Evolutionary conservation across 2,888 invertebrate genomes (phyloP).

Genomic region (Tinea semifulvella): DNA sequence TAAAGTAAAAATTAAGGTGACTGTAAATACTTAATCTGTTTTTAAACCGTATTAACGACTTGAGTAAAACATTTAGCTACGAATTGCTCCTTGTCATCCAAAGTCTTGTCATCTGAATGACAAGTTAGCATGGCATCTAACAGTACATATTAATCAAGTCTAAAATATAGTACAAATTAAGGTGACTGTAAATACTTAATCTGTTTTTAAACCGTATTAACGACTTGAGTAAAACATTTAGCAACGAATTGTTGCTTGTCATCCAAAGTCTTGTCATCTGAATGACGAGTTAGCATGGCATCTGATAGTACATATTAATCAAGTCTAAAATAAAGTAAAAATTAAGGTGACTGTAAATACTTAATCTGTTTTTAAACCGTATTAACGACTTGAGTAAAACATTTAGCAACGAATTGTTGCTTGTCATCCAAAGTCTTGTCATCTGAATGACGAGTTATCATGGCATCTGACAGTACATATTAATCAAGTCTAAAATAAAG

Average conservation of each 20-base stretch:
- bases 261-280: slow-evolving; percentile 45
- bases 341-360: too few species aligned
- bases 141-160: too few species aligned
- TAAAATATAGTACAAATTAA: too few species aligned
- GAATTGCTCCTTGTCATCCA: slow-evolving; percentile 68
- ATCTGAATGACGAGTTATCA: slow-evolving; percentile 49
- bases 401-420: slow-evolving; percentile 70
- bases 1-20: too few species aligned
- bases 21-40: too few species aligned
- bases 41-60: slow-evolving; percentile 67
- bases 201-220: slow-evolving; percentile 65
- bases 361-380: slow-evolving; percentile 59
- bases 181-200: too few species aligned
- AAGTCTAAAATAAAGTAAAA: too few species aligned
- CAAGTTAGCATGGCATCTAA: slow-evolving; percentile 62
- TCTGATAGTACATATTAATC: too few species aligned
- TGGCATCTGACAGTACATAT: slow-evolving; percentile 67
- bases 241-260: slow-evolving; percentile 70
- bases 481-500: too few species aligned
- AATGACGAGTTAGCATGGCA: slow-evolving; percentile 52
- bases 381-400: slow-evolving; percentile 70
- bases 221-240: slow-evolving; percentile 70
- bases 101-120: slow-evolving; percentile 40
- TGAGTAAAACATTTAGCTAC: slow-evolving; percentile 70
- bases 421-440: slow-evolving; percentile 55